phyloP scores from a whole-genome alignment of 2,113 vertebrate genomes.

The Arizona elegans region DNA sequence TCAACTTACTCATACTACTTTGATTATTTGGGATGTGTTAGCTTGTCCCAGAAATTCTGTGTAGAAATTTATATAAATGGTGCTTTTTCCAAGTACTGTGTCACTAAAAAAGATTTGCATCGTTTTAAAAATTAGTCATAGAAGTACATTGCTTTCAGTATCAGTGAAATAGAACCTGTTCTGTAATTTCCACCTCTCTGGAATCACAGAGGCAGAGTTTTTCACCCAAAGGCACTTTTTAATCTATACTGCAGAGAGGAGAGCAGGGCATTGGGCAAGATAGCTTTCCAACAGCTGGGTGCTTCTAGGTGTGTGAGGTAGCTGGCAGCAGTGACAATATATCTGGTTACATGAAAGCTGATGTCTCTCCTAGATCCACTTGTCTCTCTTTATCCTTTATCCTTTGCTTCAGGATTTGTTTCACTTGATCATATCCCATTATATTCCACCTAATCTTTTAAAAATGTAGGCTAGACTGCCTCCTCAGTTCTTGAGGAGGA shows the following conservation, averaged over 20 bases:
- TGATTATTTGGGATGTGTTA: no score
- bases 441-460: not conserved
- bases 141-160: no score
- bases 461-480: not conserved
- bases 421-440: not conserved
- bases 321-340: not conserved
- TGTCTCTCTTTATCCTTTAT: not conserved
- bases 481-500: not conserved
- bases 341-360: not conserved
- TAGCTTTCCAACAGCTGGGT: not conserved
- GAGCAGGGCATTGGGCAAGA: no score
- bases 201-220: not conserved
- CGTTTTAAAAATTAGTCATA: no score
- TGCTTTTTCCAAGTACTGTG: no score
- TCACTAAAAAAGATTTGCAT: no score
- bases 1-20: no score
- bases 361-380: not conserved
- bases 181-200: not conserved
- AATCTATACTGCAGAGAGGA: not conserved
- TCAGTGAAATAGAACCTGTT: not conserved
- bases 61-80: no score
- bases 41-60: no score
- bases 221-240: not conserved
- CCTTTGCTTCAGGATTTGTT: not conserved
- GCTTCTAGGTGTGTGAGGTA: not conserved